A percentile compares a stretch with the other conserved stretches of the same genome.
Conservation (phyloP, 2,113 vertebrate species). For the Salminus brasiliensis region DNA sequence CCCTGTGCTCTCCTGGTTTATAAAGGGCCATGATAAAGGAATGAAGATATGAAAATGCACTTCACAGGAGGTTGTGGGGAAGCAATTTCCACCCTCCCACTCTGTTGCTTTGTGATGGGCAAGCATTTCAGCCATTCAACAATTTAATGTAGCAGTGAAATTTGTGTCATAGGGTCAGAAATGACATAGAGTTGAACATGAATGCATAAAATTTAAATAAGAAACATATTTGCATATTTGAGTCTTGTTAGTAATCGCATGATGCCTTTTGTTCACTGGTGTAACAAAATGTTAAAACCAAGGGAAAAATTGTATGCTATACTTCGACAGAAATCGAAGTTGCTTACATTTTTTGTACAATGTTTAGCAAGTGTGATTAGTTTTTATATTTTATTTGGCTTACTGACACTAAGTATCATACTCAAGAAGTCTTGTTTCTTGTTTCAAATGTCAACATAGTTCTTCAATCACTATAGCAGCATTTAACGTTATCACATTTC, state of each 20-base stretch:
- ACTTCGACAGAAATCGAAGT: too few relatives aligned
- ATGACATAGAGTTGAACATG: slow-evolving; percentile 61
- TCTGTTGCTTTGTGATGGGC: slow-evolving; percentile 52
- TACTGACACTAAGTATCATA: too few relatives aligned
- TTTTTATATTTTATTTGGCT: too few relatives aligned
- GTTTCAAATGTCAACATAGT: too few relatives aligned
- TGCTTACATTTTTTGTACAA: too few relatives aligned
- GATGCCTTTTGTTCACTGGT: too few relatives aligned
- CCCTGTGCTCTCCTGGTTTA: slow-evolving; percentile 59
- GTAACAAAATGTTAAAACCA: too few relatives aligned
- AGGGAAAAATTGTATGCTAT: neutral
- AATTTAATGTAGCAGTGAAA: slow-evolving; percentile 70
- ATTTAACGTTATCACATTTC: too few relatives aligned
- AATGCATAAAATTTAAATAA: slow-evolving; percentile 67
- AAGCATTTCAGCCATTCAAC: slow-evolving; percentile 62
- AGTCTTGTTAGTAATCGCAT: neutral
- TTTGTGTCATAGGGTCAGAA: slow-evolving; percentile 59
- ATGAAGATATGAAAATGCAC: slow-evolving; percentile 76
- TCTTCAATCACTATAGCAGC: too few relatives aligned
- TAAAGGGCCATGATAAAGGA: slow-evolving; percentile 73
- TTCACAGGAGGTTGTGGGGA: slow-evolving; percentile 74
- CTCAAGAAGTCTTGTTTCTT: too few relatives aligned
- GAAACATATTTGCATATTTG: slow-evolving; percentile 1
- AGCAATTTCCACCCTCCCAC: slow-evolving; percentile 57
- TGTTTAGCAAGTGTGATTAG: too few relatives aligned